phyloP scores from a whole-genome alignment of 2,888 invertebrate genomes.

The Blastobasis adustella region DNA sequence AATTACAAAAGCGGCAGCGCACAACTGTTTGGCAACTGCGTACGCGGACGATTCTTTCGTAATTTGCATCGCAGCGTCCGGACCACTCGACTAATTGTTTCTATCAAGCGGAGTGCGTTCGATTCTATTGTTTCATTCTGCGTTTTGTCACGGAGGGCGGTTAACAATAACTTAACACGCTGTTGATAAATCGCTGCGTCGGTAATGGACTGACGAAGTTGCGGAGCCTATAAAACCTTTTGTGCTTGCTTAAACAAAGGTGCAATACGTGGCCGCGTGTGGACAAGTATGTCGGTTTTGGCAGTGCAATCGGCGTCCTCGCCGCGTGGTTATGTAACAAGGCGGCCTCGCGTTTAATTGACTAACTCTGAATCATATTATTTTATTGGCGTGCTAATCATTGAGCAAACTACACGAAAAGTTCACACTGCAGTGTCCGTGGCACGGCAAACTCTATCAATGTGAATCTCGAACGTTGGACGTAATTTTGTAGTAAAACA shows the following conservation, averaged over 20 bases:
- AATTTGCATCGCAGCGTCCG: constrained; percentile 67
- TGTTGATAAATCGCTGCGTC: constrained; percentile 10
- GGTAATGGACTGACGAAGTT: constrained; percentile 2
- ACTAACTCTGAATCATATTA: constrained; percentile 31
- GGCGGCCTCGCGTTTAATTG: constrained; percentile 44
- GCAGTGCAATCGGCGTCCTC: constrained; percentile 43
- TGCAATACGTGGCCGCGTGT: too few species aligned
- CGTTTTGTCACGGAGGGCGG: constrained; percentile 6
- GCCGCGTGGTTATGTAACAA: constrained; percentile 49
- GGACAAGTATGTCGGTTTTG: constrained; percentile 23
- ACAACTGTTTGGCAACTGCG: constrained; percentile 62
- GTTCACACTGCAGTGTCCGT: constrained; percentile 5
- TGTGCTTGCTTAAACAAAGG: too few species aligned
- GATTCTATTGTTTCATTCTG: constrained; percentile 52
- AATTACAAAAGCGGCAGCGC: constrained; percentile 63
- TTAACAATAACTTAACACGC: constrained; percentile 9
- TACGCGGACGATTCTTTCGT: constrained; percentile 56
- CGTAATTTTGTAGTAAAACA: too few species aligned
- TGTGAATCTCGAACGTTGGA: background rate
- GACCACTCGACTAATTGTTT: constrained; percentile 71
- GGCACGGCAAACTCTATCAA: constrained; percentile 4
- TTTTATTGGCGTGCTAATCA: constrained; percentile 28
- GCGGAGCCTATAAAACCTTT: too few species aligned
- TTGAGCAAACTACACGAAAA: constrained; percentile 24
- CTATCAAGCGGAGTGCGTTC: constrained; percentile 51